Base-by-base conservation (phyloP, 2,113 vertebrate genomes). In the Dermatemys mawii region DNA sequence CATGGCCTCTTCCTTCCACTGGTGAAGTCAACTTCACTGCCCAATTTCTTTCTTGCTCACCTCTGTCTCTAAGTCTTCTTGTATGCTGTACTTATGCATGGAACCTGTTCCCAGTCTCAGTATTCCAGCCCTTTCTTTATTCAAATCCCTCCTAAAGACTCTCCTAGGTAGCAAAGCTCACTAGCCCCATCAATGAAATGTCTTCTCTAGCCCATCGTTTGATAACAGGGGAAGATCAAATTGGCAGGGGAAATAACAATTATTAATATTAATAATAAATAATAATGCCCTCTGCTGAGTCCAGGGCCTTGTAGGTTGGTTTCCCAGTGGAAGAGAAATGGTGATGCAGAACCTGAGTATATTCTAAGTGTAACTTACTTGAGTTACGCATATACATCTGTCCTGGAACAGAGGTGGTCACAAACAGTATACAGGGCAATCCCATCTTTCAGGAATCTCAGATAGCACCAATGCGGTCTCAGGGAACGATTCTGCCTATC, bases 311-410 rank as follows among this genome's bases (percentile, higher is more conserved):
- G 8, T 14, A 83, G 24, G 1, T 27, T 35, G 8, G 46, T 60
- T 88, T 88, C 49, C 85, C 60, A 83, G 10, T 5, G 48, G 78
- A 89, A 38, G 51, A 85, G 0, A 29, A 81, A 60, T n/a, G 32
- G 55, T 32, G 0, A 12, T 49, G 86, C 60, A 57, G 12, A 67
- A 81, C 11, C 3, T 55, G 11, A 1, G 11, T 46, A 5, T 3
- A 55, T 2, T 7, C 10, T 3, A 78, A 92, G 55, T 57, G 55
- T 57, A 57, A 57, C 27, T 32, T 57, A 29, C 27, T 57, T 32
- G 12, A 57, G 12, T 57, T 57, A 57, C 27, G 14, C 55, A 29
- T 32, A 7, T 57, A 51, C 1, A 41, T 29, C 85, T 78, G 70
- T 3, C 2, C 0, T 86, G 81, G 63, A 26, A 27, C 16, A 73